Conservation (phyloP, 2,113 vertebrate species). For the Struthio camelus region DNA sequence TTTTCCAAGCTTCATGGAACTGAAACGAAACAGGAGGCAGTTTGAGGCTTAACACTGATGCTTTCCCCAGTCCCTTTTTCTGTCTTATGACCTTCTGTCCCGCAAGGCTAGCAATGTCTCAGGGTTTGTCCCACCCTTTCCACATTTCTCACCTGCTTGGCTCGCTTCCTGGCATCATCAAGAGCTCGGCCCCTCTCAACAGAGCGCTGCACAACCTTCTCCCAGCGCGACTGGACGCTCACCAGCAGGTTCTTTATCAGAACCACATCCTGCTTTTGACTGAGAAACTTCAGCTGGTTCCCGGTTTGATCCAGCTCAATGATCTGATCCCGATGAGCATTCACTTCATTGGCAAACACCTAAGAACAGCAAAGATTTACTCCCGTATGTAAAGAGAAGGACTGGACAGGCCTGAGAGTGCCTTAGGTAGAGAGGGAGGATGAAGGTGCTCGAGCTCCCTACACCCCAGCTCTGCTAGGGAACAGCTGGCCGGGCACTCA, state of each 20-base stretch:
- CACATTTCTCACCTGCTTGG: constrained; percentile 88
- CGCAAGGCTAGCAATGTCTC: accelerated
- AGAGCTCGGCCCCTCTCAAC: constrained; percentile 93
- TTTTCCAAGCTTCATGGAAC: constrained; percentile 99
- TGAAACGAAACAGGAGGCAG: constrained; percentile 52
- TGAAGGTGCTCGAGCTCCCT: neutral
- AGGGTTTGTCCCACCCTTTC: neutral
- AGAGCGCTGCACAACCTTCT: constrained; percentile 96
- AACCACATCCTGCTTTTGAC: constrained; percentile 97
- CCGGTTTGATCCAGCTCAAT: constrained; percentile 94
- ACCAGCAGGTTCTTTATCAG: constrained; percentile 97
- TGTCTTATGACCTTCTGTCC: neutral
- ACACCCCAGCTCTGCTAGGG: accelerated
- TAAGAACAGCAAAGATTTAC: constrained; percentile 27
- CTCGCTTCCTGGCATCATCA: constrained; percentile 94
- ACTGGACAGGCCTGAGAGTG: accelerated
- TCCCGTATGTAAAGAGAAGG: accelerated
- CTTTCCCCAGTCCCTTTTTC: neutral
- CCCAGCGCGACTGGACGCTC: constrained; percentile 97
- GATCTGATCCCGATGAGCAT: constrained; percentile 93
- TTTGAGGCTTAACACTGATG: neutral
- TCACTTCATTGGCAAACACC: constrained; percentile 98
- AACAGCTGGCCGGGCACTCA: accelerated
- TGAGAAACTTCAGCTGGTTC: constrained; percentile 95
- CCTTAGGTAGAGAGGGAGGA: accelerated